These are phyloP conservation scores for Geodia barretti DNA, from an alignment of 37 sponge, comb jelly and placozoan genomes.

Conservation along the genomic window DNA sequence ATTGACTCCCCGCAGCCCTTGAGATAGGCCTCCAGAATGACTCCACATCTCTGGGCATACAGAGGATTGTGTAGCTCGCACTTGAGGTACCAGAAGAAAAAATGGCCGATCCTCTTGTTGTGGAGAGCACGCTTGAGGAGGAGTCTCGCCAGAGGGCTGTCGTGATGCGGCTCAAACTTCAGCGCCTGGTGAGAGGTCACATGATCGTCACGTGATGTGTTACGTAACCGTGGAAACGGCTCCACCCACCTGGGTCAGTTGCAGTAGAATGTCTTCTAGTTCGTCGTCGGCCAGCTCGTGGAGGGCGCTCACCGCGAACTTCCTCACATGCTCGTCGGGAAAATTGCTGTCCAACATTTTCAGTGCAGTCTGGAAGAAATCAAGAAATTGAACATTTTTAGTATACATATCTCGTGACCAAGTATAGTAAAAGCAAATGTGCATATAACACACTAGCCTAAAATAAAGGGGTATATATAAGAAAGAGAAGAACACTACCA, in stretches of 20 bases:
- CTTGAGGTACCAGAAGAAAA: constrained; percentile 83
- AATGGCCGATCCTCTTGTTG: constrained; percentile 79
- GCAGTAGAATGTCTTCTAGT: constrained; percentile 71
- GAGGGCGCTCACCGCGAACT: constrained; percentile 58
- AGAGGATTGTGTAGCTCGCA: constrained; percentile 66
- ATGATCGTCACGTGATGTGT: too few relatives aligned
- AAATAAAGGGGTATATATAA: too few relatives aligned
- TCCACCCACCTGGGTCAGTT: constrained; percentile 79
- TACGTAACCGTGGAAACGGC: too few relatives aligned
- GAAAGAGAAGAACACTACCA: too few relatives aligned
- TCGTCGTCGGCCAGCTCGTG: constrained; percentile 52
- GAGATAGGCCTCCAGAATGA: constrained; percentile 82
- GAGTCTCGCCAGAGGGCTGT: constrained; percentile 73
- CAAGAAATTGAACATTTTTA: too few relatives aligned
- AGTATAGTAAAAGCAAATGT: too few relatives aligned
- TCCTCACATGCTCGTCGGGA: constrained; percentile 66
- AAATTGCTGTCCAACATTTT: constrained; percentile 64
- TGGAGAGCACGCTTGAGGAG: constrained; percentile 75
- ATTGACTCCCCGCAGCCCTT: constrained; percentile 74
- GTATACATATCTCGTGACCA: too few relatives aligned
- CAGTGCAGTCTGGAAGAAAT: constrained; percentile 52
- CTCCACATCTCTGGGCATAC: constrained; percentile 44
- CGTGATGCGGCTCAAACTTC: constrained; percentile 87
- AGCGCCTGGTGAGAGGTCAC: constrained; percentile 49
- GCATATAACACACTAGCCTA: too few relatives aligned